These are phyloP conservation scores for Adineta ricciae DNA, from an alignment of 2,888 invertebrate species.

Conservation along the genomic window DNA sequence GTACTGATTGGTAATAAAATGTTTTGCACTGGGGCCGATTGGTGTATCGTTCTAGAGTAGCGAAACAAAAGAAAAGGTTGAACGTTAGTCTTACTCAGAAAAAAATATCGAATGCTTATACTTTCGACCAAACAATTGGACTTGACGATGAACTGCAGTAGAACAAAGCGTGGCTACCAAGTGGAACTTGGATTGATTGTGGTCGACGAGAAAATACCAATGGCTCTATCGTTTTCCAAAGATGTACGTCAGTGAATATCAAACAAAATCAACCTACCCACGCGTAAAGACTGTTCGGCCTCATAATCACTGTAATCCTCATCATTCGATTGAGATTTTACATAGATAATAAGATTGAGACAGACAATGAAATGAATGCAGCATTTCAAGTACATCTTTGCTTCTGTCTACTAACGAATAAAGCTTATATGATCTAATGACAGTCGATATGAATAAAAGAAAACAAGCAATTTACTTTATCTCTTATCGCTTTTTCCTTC, in stretches of 20 bases:
- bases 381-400: not conserved
- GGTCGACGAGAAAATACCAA: not conserved
- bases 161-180: not conserved
- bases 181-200: not conserved
- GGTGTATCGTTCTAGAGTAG: not conserved
- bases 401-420: not conserved
- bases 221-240: not conserved
- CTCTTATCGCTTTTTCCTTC: not conserved
- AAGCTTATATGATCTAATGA: too few species aligned
- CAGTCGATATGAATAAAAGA: too few species aligned
- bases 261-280: not conserved
- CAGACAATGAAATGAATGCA: not conserved
- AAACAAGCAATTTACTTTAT: not conserved
- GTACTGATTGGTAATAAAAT: slow-evolving; percentile 1
- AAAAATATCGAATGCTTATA: not conserved
- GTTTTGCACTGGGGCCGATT: not conserved
- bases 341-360: not conserved
- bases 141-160: not conserved
- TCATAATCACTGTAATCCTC: not conserved
- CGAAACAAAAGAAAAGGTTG: too few species aligned
- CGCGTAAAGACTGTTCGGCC: not conserved
- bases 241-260: not conserved
- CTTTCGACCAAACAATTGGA: not conserved
- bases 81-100: too few species aligned
- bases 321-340: not conserved